phyloP scores from a whole-genome alignment of 2,797 vertebrate species.

The Sibirionetta formosa region DNA sequence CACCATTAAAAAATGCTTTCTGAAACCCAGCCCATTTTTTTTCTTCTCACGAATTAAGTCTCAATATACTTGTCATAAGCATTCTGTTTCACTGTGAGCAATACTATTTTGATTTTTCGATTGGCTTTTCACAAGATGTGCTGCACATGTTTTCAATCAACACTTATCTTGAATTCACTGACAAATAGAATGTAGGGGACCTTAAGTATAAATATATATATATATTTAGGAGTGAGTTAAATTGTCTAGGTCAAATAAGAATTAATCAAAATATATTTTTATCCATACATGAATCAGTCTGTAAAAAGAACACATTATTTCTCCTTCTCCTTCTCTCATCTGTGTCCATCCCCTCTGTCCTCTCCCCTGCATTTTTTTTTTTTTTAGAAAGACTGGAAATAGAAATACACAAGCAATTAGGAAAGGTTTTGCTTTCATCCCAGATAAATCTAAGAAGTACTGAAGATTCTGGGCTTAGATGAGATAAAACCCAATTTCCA shows the following conservation, averaged over 20 bases:
- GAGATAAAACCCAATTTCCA: constrained; percentile 66
- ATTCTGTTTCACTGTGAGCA: neutral
- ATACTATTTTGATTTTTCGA: neutral
- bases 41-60: neutral
- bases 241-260: neutral
- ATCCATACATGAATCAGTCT: neutral
- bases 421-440: constrained; percentile 32
- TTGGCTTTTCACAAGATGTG: neutral
- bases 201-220: neutral
- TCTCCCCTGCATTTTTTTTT: fast-evolving
- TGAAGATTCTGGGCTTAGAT: constrained; percentile 48
- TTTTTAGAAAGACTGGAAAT: neutral
- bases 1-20: neutral
- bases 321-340: no score
- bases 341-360: neutral
- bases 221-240: neutral
- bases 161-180: neutral
- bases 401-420: constrained; percentile 54
- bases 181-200: neutral
- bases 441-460: constrained; percentile 33
- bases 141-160: neutral
- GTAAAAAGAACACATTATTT: neutral
- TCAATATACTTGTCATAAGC: neutral
- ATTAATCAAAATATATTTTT: neutral
- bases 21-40: neutral